Evolutionary conservation across 1,140 invertebrate genomes (phyloP).

Genomic region (Ceratosolen fusciceps): DNA sequence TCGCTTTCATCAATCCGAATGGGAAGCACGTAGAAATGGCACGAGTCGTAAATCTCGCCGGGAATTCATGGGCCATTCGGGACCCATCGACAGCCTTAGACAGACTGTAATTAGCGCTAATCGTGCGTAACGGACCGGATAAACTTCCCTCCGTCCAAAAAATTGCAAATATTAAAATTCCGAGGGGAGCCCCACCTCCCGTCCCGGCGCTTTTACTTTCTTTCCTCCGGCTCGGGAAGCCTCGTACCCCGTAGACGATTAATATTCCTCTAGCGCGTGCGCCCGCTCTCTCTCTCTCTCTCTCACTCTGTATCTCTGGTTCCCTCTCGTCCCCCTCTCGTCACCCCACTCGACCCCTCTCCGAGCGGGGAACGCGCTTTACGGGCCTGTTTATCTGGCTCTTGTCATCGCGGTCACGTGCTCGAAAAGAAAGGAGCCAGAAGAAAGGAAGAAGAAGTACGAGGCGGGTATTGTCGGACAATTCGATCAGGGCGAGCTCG

Average conservation of each 20-base stretch:
- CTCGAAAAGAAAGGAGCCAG: background rate
- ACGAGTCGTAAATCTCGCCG: background rate
- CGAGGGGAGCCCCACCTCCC: too few species aligned
- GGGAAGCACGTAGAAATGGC: too few species aligned
- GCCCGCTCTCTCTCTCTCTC: too few species aligned
- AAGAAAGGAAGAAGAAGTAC: background rate
- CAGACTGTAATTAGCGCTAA: background rate
- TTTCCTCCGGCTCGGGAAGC: background rate
- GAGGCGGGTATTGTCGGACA: background rate
- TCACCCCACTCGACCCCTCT: too few species aligned
- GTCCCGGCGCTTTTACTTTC: conserved; percentile 4
- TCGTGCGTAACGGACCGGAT: background rate
- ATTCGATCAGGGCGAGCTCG: conserved; percentile 17
- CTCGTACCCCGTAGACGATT: conserved; percentile 2
- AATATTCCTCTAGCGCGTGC: conserved; percentile 29
- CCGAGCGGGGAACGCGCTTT: conserved; percentile 6
- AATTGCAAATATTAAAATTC: background rate
- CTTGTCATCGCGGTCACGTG: conserved; percentile 16
- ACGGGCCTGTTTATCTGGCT: conserved; percentile 1
- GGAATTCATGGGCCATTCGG: background rate
- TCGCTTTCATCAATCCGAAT: background rate
- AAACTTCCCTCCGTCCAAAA: background rate
- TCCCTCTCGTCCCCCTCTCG: too few species aligned
- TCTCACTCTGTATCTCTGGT: too few species aligned
- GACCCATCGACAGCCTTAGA: background rate